Evolutionary conservation across 2,113 vertebrate genomes (phyloP), one percentile per base, ranked within the genome.

Genomic region (Trachemys scripta): DNA sequence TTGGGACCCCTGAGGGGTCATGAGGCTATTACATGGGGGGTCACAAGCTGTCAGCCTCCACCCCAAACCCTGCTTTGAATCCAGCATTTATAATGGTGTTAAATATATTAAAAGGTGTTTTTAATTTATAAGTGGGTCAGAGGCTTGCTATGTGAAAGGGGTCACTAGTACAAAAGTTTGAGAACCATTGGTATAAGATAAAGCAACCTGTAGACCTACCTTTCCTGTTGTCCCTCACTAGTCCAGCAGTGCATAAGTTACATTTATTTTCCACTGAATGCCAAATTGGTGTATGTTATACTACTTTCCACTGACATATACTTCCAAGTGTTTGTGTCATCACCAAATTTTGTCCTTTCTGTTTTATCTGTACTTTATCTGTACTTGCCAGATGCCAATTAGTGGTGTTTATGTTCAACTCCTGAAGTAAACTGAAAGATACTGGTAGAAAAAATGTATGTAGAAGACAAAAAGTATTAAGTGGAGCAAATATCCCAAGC

Each of bases 321-420:
- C 65, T 72, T 90, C 95, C 94, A 79, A 79, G 75, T 85, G 75
- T 84, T 85, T 8, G 53, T 82, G 6, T 6, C 84, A 94, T 88
- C 56, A 35, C 6, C 31, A 35, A 65, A 65, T 35, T 14, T 35
- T 20, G n/a, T 72, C 91, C 17, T 88, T 87, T 85, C 88, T 75
- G 45, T 8, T 62, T 62, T 62, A 31, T 29, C 57, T 59, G 25
- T 29, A 59, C 10, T 89, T 91, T 31, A 3, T 84, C 24, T 54
- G 38, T 62, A 35, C 8, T 90, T 82, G 42, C 4, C 3, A 53
- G 49, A 54, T 91, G 84, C 59, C 59, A 88, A 72, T 78, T 72
- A 80, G 0, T 20, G 65, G 19, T 19, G n/a, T 4, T 72, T 72
- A 35, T 8, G 0, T 87, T 95, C 35, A 10, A 90, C 76, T 56